Percentiles rank a stretch among this genome's conserved stretches.
phyloP scores from a whole-genome alignment of 2,888 invertebrate species.

The Operophtera brumata region DNA sequence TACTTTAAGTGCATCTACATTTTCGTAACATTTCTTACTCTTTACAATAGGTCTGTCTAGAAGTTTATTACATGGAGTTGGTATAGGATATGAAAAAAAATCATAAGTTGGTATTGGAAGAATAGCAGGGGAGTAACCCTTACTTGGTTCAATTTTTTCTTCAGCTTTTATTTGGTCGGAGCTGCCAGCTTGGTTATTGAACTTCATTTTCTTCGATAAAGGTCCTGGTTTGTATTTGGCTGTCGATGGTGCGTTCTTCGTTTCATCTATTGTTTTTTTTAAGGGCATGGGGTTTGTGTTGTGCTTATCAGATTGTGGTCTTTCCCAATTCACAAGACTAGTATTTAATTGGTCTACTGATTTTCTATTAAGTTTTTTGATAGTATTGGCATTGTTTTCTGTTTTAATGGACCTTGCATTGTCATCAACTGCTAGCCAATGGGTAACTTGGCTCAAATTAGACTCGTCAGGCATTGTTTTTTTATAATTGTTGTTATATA shows the following conservation, averaged over 20 bases:
- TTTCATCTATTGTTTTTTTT: background rate
- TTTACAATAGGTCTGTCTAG: background rate
- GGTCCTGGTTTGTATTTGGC: conserved; percentile 17
- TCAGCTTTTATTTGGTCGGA: background rate
- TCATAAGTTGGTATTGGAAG: conserved; percentile 57
- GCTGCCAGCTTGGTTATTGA: background rate
- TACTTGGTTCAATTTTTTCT: background rate
- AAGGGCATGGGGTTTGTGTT: no score
- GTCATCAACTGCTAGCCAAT: background rate
- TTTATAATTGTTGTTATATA: background rate
- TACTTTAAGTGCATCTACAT: background rate
- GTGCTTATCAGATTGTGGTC: background rate
- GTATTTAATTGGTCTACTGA: background rate
- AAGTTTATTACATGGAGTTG: background rate
- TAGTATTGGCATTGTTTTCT: background rate
- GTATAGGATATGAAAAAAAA: conserved; percentile 29
- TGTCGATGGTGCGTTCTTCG: background rate
- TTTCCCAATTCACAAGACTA: background rate
- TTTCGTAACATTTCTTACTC: background rate
- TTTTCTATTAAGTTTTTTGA: background rate
- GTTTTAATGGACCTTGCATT: background rate
- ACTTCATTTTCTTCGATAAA: conserved; percentile 21
- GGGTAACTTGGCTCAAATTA: background rate
- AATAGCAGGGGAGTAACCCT: conserved; percentile 57
- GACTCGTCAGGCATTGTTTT: background rate